A percentile compares a stretch with the other conserved stretches of the same genome.
phyloP scores from a whole-genome alignment of 2,888 invertebrate genomes.

The Mechanitis mazaeus region DNA sequence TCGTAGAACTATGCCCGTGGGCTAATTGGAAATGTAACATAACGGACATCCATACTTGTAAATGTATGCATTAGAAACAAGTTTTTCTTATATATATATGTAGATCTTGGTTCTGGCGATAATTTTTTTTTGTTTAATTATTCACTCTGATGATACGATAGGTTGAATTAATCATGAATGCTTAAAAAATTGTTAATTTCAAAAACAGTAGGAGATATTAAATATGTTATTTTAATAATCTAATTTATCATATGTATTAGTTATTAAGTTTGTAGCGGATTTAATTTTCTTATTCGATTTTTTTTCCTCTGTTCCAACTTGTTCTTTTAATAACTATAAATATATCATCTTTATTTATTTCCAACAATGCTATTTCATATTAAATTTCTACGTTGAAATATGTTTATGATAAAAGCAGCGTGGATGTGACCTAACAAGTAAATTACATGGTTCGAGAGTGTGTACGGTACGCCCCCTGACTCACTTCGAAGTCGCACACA shows the following conservation, averaged over 20 bases:
- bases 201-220: conserved; percentile 1
- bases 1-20: conserved; percentile 18
- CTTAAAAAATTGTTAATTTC: conserved; percentile 1
- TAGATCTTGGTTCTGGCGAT: not conserved
- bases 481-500: conserved; percentile 41
- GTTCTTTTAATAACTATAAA: not conserved
- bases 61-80: conserved; percentile 19
- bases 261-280: not conserved
- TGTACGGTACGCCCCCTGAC: conserved; percentile 54
- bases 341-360: not conserved
- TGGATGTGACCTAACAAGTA: conserved; percentile 51
- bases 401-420: conserved; percentile 12
- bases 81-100: conserved; percentile 11
- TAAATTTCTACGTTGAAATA: not conserved
- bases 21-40: conserved; percentile 23
- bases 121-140: not conserved
- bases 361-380: not conserved
- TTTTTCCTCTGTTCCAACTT: not conserved
- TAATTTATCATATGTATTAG: not conserved
- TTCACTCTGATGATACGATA: not conserved
- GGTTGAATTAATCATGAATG: not conserved
- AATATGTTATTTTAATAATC: not conserved
- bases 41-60: conserved; percentile 16
- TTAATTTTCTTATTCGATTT: not conserved
- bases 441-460: conserved; percentile 60